phyloP scores from a whole-genome alignment of 2,888 invertebrate genomes.

The Pseudococcus longispinus region DNA sequence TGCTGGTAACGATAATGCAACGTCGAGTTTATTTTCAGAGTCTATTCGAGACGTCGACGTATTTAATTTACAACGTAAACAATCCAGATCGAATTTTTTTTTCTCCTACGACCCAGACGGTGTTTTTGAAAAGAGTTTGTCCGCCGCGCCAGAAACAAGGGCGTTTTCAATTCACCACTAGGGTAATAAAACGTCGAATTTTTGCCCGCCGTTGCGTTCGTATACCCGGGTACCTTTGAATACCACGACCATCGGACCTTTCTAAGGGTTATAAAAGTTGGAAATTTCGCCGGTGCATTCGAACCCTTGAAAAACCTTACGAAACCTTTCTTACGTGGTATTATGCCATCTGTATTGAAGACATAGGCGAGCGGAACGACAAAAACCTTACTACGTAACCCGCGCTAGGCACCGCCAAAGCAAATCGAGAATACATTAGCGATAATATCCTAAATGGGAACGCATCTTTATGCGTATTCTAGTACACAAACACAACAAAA shows the following conservation, averaged over 20 bases:
- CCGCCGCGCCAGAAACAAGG: background rate
- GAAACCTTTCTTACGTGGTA: constrained; percentile 16
- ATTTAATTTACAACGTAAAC: too few relatives aligned
- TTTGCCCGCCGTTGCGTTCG: background rate
- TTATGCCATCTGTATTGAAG: background rate
- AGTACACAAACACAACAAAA: background rate
- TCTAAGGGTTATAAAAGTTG: background rate
- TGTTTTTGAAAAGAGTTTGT: background rate
- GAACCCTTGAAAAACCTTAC: background rate
- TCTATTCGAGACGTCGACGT: too few relatives aligned
- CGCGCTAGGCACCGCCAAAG: background rate
- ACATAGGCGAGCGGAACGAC: background rate
- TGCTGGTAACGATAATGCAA: too few relatives aligned
- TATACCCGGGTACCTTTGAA: background rate
- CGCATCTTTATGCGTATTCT: constrained; percentile 33
- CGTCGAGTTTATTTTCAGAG: too few relatives aligned
- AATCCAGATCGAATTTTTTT: too few relatives aligned
- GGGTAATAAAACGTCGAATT: background rate
- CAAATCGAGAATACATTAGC: constrained; percentile 23
- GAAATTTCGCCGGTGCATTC: constrained; percentile 5
- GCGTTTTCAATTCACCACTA: background rate
- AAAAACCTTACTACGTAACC: background rate
- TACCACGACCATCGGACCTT: background rate
- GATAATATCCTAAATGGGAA: constrained; percentile 37
- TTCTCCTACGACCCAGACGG: background rate